Base-by-base conservation (phyloP, 2,888 invertebrate species). In the Graphium colonna region DNA sequence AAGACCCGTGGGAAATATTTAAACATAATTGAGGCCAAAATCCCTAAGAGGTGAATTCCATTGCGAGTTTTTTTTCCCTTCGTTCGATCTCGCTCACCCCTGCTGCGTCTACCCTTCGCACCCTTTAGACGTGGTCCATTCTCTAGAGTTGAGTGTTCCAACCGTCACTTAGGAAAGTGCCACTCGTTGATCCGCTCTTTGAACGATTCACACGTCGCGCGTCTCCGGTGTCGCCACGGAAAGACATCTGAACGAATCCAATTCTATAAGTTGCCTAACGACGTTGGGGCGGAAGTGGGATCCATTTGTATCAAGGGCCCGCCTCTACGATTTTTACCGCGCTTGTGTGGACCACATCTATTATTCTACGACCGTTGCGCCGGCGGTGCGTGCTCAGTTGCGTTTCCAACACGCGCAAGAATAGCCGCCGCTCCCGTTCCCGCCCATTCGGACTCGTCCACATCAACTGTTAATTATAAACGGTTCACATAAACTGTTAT, bases 221-320 rank as follows among this genome's bases (percentile, higher is more conserved):
- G 75, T 77, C 86, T 85, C 85, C 84, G 82, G 78, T 82, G 79
- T 79, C 84, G 85, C 82, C 82, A 82, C n/a, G n/a, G n/a, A n/a
- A n/a, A n/a, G n/a, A n/a, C n/a, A n/a, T n/a, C n/a, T n/a, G n/a
- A n/a, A n/a, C n/a, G n/a, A 5, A 21, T 21, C 21, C 21, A 3
- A 21, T 21, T 21, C 21, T 21, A 3, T 3, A 21, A 21, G 21
- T 21, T 5, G 21, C 21, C 21, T 77, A 72, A 70, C 68, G 68
- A 65, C 64, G 67, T 73, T 64, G 78, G 73, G 79, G 70, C 78
- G 78, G 79, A 79, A 80, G 75, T 72, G 79, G 73, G 74, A 68
- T 74, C 67, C 65, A 70, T 21, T 21, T 21, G 21, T 21, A 21
- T 21, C 21, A 21, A 21, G 21, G 21, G 21, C 21, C 21, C 2